phyloP scores from a whole-genome alignment of 2,888 invertebrate species.

The Apamea monoglypha region DNA sequence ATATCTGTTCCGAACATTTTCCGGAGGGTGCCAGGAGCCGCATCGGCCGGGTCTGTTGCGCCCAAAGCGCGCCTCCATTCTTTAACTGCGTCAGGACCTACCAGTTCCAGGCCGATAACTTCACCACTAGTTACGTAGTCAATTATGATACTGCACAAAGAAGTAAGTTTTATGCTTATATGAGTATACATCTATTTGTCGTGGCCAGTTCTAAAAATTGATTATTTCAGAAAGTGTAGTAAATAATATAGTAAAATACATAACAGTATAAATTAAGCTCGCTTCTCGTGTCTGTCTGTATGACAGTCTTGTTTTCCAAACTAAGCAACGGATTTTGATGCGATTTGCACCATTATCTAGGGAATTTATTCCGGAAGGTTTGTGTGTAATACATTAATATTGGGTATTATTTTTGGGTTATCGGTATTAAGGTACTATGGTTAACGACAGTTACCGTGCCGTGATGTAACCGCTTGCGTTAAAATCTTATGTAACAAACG shows the following conservation, averaged over 20 bases:
- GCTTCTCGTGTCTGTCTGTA: not conserved
- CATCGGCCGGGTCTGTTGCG: slow-evolving; percentile 91
- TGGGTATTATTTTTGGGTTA: too few relatives aligned
- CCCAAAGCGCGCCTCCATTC: slow-evolving; percentile 92
- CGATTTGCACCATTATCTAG: not conserved
- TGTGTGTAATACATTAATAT: too few relatives aligned
- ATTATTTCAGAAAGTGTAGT: too few relatives aligned
- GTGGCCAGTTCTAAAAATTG: too few relatives aligned
- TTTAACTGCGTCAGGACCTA: slow-evolving; percentile 92
- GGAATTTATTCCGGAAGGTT: too few relatives aligned
- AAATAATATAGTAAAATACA: too few relatives aligned
- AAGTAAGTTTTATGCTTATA: not conserved
- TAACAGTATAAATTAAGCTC: too few relatives aligned
- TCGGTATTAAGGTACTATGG: too few relatives aligned
- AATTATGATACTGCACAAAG: slow-evolving; percentile 88
- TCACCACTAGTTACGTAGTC: slow-evolving; percentile 93
- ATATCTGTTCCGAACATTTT: slow-evolving; percentile 92
- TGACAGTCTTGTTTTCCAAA: not conserved
- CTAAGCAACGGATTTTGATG: not conserved
- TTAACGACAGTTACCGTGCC: too few relatives aligned
- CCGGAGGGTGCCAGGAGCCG: slow-evolving; percentile 91
- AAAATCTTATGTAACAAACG: too few relatives aligned
- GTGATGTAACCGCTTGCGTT: too few relatives aligned
- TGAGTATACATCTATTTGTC: not conserved
- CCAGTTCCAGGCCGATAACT: slow-evolving; percentile 93